These are phyloP conservation scores for Dascillus cervinus DNA, from an alignment of 2,888 invertebrate species.

Conservation along the genomic window DNA sequence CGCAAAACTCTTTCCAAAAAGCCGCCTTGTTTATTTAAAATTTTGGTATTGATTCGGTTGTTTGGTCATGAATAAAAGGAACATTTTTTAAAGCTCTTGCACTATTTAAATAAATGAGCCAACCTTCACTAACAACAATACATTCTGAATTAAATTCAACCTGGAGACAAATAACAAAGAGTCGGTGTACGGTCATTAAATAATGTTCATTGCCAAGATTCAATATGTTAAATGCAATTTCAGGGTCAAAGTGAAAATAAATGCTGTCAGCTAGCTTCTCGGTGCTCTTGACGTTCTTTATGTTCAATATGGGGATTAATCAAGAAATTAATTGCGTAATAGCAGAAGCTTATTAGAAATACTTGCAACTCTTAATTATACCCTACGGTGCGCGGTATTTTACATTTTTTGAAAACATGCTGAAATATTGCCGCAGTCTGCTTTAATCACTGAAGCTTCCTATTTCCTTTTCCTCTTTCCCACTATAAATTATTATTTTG, in stretches of 20 bases:
- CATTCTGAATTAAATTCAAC: too few relatives aligned
- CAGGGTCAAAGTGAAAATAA: slow-evolving; percentile 4
- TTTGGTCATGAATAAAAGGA: too few relatives aligned
- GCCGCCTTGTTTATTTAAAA: too few relatives aligned
- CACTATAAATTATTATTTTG: too few relatives aligned
- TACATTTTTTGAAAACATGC: neutral
- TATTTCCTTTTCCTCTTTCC: neutral
- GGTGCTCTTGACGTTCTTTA: too few relatives aligned
- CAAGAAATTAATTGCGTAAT: slow-evolving; percentile 5
- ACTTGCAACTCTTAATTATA: slow-evolving; percentile 8
- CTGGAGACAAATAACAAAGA: slow-evolving; percentile 15
- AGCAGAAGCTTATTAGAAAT: slow-evolving; percentile 8
- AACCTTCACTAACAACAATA: too few relatives aligned
- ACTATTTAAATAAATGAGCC: too few relatives aligned
- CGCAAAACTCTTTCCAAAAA: too few relatives aligned
- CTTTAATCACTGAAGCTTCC: neutral
- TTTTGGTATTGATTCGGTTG: too few relatives aligned
- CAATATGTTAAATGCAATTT: slow-evolving; percentile 9
- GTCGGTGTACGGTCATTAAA: slow-evolving; percentile 15
- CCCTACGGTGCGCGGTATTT: slow-evolving; percentile 7
- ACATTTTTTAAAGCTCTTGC: too few relatives aligned
- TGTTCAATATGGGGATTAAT: slow-evolving; percentile 5
- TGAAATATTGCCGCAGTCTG: neutral
- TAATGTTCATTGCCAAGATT: slow-evolving; percentile 5
- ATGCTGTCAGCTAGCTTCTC: too few relatives aligned